These are phyloP conservation scores for Syngnathus rostellatus DNA, from an alignment of 2,797 vertebrate genomes.

Conservation along the genomic window DNA sequence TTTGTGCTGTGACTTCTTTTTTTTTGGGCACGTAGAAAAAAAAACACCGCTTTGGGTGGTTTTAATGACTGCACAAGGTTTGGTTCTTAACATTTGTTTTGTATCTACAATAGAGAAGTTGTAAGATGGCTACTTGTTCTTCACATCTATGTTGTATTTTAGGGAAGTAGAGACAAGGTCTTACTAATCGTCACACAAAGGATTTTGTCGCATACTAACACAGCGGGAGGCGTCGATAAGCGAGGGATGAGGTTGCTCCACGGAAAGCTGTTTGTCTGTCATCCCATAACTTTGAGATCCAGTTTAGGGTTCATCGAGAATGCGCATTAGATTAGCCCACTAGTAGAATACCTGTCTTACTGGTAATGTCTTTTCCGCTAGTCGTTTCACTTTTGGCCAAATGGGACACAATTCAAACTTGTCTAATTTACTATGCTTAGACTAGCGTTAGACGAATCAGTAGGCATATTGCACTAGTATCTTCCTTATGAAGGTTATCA, in stretches of 20 bases:
- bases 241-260: background rate
- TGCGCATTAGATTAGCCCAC: background rate
- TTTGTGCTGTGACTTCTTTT: conserved; percentile 67
- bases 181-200: conserved; percentile 18
- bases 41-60: conserved; percentile 20
- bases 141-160: conserved; percentile 24
- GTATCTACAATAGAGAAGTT: conserved; percentile 32
- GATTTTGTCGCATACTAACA: background rate
- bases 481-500: background rate
- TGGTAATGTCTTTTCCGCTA: background rate
- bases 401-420: background rate
- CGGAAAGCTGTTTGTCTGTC: background rate
- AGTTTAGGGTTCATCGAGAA: background rate
- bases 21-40: conserved; percentile 42
- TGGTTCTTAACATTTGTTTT: conserved; percentile 40
- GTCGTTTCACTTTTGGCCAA: background rate
- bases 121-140: conserved; percentile 23
- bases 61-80: conserved; percentile 50
- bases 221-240: background rate
- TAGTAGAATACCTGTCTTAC: background rate
- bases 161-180: conserved; percentile 39
- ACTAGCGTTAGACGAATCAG: background rate
- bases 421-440: background rate
- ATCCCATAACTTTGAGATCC: background rate
- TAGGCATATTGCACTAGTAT: background rate